Conservation (phyloP, 2,113 vertebrate genomes). For the Sander lucioperca region DNA sequence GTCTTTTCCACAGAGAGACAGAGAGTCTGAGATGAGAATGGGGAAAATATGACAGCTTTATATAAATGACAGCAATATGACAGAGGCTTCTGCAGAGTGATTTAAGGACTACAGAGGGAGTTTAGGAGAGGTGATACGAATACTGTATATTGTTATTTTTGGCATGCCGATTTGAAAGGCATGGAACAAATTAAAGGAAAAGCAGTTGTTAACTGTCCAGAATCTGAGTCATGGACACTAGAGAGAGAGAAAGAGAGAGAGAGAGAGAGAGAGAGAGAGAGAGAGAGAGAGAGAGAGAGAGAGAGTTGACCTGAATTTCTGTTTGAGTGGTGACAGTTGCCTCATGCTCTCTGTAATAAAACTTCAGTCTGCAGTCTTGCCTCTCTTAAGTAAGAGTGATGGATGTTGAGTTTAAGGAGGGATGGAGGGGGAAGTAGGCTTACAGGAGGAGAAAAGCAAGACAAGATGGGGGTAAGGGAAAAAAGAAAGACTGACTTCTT, state of each 20-base stretch:
- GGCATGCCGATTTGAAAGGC: background rate
- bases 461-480: background rate
- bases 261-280: no score
- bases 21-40: background rate
- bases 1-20: background rate
- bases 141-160: conserved; percentile 12
- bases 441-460: background rate
- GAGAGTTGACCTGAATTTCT: conserved; percentile 26
- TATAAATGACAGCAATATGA: background rate
- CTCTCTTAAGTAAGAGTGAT: conserved; percentile 20
- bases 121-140: conserved; percentile 7
- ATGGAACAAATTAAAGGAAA: background rate
- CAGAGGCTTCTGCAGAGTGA: background rate
- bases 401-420: conserved; percentile 10
- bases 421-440: background rate
- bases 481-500: background rate
- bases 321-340: conserved; percentile 28
- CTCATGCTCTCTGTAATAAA: conserved; percentile 10
- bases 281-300: no score
- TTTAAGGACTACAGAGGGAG: background rate
- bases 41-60: background rate
- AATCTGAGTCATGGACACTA: conserved; percentile 26
- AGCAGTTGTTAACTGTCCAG: background rate
- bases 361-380: background rate
- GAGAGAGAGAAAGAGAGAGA: no score